Evolutionary conservation across 2,113 vertebrate species (phyloP).

Genomic region (Atrichornis clamosus): DNA sequence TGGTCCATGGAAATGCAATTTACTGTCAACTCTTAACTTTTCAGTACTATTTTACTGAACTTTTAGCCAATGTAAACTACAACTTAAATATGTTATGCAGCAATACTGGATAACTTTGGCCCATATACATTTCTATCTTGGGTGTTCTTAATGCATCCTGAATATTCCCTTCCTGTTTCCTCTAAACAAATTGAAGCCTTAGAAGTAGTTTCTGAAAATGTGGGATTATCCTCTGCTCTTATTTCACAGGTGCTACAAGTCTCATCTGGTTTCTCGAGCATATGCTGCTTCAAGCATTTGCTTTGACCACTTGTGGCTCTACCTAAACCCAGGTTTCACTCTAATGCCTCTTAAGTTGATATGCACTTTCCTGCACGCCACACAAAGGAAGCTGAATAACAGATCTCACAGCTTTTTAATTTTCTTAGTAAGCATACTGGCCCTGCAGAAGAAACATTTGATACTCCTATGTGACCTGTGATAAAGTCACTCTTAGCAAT

Average conservation of each 20-base stretch:
- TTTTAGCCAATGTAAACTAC: not conserved
- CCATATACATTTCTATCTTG: not conserved
- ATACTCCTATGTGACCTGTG: not conserved
- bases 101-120: not conserved
- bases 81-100: not conserved
- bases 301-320: not conserved
- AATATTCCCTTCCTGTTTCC: not conserved
- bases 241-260: not conserved
- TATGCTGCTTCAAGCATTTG: not conserved
- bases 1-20: not conserved
- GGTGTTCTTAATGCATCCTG: not conserved
- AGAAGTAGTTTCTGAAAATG: not conserved
- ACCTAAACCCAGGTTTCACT: not conserved
- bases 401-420: fast-evolving
- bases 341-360: not conserved
- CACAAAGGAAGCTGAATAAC: not conserved
- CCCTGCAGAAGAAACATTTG: not conserved
- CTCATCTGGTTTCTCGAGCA: not conserved
- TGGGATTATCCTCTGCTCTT: not conserved
- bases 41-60: not conserved
- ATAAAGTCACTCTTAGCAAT: not conserved
- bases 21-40: not conserved
- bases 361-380: not conserved
- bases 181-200: not conserved
- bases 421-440: not conserved